A percentile compares a stretch with the other conserved stretches of the same genome.
Evolutionary conservation across 2,888 invertebrate genomes (phyloP).

Genomic region (Heliconius aoede): DNA sequence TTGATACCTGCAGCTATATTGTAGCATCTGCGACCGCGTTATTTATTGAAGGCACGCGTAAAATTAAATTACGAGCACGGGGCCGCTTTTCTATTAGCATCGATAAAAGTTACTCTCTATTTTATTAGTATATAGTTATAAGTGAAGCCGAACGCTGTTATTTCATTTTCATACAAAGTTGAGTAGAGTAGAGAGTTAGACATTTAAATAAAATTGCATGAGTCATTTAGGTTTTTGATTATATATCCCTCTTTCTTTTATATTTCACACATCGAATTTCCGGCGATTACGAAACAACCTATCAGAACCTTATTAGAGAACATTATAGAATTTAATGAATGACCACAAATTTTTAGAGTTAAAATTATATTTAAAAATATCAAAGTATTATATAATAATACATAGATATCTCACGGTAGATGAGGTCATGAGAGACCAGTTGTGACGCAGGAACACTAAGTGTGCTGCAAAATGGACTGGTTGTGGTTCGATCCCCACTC

Average conservation of each 20-base stretch:
- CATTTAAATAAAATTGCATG: too few relatives aligned
- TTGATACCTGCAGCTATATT: background rate
- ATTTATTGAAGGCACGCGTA: constrained; percentile 20
- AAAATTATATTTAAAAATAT: background rate
- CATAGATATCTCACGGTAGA: too few relatives aligned
- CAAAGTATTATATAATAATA: too few relatives aligned
- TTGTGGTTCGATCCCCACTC: too few relatives aligned
- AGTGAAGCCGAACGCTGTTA: background rate
- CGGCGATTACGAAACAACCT: background rate
- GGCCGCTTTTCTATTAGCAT: constrained; percentile 9
- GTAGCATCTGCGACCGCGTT: constrained; percentile 30
- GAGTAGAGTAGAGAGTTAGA: background rate
- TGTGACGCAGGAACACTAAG: too few relatives aligned
- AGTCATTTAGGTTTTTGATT: too few relatives aligned
- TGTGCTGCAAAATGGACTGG: too few relatives aligned
- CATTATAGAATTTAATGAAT: background rate
- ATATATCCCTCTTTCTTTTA: too few relatives aligned
- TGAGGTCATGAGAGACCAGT: too few relatives aligned
- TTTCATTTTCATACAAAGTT: background rate
- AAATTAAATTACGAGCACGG: constrained; percentile 26
- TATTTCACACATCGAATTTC: too few relatives aligned
- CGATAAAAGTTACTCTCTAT: constrained; percentile 14
- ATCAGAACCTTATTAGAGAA: too few relatives aligned
- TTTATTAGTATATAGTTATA: background rate
- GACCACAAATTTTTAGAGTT: background rate